phyloP scores from a whole-genome alignment of 2,888 invertebrate genomes.

The Netelia virgata region DNA sequence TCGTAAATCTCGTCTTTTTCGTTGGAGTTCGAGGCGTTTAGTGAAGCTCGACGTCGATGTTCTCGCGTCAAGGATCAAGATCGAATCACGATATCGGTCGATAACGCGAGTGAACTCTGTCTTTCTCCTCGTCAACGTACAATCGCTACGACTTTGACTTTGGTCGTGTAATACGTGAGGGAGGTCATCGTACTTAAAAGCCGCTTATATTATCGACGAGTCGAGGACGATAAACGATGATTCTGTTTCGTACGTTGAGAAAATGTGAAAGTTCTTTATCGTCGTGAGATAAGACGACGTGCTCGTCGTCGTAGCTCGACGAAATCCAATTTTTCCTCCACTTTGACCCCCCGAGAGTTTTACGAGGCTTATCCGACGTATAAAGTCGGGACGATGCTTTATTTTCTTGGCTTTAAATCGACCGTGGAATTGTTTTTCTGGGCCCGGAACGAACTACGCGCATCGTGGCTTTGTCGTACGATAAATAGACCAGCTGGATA shows the following conservation, averaged over 20 bases:
- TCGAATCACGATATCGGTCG: slow-evolving; percentile 3
- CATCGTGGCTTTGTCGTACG: slow-evolving; percentile 13
- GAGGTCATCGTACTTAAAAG: slow-evolving; percentile 49
- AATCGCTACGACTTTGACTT: slow-evolving; percentile 45
- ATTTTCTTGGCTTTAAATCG: not conserved
- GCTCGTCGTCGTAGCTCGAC: not conserved
- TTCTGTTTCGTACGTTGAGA: not conserved
- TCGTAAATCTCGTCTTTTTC: not conserved
- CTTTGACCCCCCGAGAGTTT: slow-evolving; percentile 23
- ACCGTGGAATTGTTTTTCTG: slow-evolving; percentile 18
- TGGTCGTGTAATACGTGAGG: slow-evolving; percentile 12
- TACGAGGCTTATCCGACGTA: not conserved
- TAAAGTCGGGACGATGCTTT: not conserved
- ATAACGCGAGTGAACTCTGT: slow-evolving; percentile 17
- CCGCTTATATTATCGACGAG: not conserved
- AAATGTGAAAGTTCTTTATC: slow-evolving; percentile 28
- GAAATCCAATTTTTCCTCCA: slow-evolving; percentile 23
- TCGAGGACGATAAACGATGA: not conserved
- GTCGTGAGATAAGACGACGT: not conserved
- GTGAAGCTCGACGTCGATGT: not conserved
- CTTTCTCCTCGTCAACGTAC: not conserved
- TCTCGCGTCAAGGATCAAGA: not conserved
- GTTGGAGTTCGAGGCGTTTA: not conserved
- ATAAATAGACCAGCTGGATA: slow-evolving; percentile 33
- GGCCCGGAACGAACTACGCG: not conserved